A percentile compares a stretch with the other conserved stretches of the same genome.
These are phyloP conservation scores for Heliconius hermathena DNA, from an alignment of 1,140 invertebrate species.

Conservation along the genomic window DNA sequence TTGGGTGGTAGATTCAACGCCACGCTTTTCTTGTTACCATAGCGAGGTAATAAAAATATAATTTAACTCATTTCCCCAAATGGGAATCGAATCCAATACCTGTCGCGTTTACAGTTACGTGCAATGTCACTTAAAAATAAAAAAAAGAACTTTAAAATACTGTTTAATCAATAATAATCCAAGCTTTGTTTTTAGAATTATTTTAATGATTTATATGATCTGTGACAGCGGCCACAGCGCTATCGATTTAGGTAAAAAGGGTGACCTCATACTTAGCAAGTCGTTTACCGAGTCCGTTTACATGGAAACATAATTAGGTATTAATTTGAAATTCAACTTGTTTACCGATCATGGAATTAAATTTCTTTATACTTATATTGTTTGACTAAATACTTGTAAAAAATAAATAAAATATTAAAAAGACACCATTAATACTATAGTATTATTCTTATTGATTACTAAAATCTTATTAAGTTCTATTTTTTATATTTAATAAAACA, in stretches of 20 bases:
- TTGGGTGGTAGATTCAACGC: background rate
- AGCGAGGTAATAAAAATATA: too few relatives aligned
- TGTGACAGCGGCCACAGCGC: background rate
- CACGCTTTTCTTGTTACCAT: too few relatives aligned
- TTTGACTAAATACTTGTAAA: background rate
- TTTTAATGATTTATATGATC: conserved; percentile 4
- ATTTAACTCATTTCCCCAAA: too few relatives aligned
- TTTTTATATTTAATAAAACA: too few relatives aligned
- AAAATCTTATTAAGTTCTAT: too few relatives aligned
- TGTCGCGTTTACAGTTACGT: too few relatives aligned
- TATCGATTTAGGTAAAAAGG: conserved; percentile 9
- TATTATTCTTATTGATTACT: too few relatives aligned
- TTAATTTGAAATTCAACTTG: background rate
- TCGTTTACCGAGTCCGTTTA: conserved; percentile 8
- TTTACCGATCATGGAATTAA: background rate
- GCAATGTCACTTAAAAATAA: too few relatives aligned
- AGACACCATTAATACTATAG: too few relatives aligned
- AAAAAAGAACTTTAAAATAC: too few relatives aligned
- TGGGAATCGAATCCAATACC: too few relatives aligned
- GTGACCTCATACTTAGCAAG: conserved; percentile 12
- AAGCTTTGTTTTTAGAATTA: background rate
- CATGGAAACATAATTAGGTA: background rate
- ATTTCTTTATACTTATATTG: background rate
- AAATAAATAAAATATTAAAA: background rate
- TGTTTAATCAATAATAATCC: too few relatives aligned